These are phyloP conservation scores for Myiopsitta monachus DNA, from an alignment of 2,113 vertebrate genomes.

Conservation along the genomic window DNA sequence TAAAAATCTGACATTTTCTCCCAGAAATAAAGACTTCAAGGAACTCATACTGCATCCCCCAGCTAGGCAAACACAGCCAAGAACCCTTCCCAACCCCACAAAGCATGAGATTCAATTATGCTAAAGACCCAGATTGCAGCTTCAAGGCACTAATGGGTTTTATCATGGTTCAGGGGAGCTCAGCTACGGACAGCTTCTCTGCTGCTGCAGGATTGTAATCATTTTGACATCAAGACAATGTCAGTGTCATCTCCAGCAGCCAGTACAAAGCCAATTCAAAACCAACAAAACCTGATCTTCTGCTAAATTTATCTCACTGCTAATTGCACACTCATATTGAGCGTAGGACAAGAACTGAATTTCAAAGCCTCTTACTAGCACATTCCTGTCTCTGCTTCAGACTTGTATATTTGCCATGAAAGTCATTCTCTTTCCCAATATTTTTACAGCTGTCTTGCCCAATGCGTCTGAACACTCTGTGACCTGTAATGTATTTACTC, in stretches of 20 bases:
- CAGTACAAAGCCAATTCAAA: not conserved
- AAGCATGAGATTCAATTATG: accelerated
- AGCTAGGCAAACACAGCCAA: not conserved
- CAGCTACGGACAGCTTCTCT: not conserved
- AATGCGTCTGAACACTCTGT: not conserved
- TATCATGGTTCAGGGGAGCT: not conserved
- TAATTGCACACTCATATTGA: not conserved
- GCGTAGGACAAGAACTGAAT: not conserved
- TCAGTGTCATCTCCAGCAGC: not conserved
- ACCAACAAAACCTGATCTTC: not conserved
- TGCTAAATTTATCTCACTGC: not conserved
- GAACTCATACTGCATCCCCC: not conserved
- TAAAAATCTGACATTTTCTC: not conserved
- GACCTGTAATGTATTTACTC: not conserved
- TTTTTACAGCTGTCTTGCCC: not conserved
- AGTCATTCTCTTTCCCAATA: not conserved
- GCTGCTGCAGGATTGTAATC: not conserved
- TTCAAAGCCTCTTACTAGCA: not conserved
- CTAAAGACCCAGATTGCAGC: not conserved
- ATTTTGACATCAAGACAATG: not conserved
- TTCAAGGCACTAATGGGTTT: not conserved
- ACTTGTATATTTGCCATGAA: not conserved
- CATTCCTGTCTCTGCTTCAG: not conserved
- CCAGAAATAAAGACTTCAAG: not conserved
- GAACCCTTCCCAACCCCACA: not conserved